Evolutionary conservation across 1,140 invertebrate species (phyloP), one percentile per base, ranked within the genome.

Genomic region (Leptestheria dahalacensis): DNA sequence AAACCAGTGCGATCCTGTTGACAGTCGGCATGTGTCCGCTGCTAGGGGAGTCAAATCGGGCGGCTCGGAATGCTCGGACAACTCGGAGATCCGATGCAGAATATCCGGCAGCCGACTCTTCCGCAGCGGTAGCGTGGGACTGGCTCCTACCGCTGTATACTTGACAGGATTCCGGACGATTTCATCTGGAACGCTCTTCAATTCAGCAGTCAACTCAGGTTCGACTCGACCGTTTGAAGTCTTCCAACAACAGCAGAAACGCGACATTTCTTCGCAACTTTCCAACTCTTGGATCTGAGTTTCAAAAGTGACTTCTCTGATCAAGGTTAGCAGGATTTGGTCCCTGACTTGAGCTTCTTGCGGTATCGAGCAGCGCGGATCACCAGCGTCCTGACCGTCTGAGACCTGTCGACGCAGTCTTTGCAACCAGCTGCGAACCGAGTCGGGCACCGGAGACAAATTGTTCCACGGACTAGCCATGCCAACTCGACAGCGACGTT

Each of bases 41-140:
- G 15, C 15, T 41, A 41, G 33, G 6, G 33, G 33, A 15, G 15
- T 15, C 6, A 6, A 41, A 15, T 41, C 33, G 6, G 33, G 15
- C 3, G 12, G 3, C 9, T 26, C 28, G 1, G 53, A 56, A 23
- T 11, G 9, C 26, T 56, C 53, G 15, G 53, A 24, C n/a, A 10
- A 21, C 28, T 56, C 53, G 12, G 53, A 56, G 20, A 56, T 56
- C 24, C 53, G 21, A 11, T 56, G 26, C 25, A 56, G 50, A 2
- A 25, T 21, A 11, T 1, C 25, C 11, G 50, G 0, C 50, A 23
- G 11, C 20, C 25, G 50, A 12, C 11, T 12, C 50, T 20, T 21
- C 20, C 20, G 50, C 15, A 6, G 2, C 11, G 25, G 50, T 15
- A 25, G 50, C 20, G 20, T 15, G 2, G 20, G 50, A 52, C 50